phyloP scores from a whole-genome alignment of 53 echinoderm and acorn worm species.

The Antedon mediterranea region DNA sequence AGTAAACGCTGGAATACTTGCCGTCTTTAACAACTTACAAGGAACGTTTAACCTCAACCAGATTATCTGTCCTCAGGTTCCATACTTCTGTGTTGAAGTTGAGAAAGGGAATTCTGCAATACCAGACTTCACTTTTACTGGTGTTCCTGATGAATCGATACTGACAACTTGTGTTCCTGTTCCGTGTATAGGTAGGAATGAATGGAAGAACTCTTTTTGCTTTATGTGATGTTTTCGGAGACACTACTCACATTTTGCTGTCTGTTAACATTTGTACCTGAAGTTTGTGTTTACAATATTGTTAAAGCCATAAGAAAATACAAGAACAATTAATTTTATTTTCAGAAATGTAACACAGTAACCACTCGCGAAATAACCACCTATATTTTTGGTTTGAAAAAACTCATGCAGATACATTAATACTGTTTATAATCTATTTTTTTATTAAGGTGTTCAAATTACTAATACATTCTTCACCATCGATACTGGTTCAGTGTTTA shows the following conservation, averaged over 20 bases:
- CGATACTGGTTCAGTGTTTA: constrained; percentile 1
- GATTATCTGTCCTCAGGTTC: constrained; percentile 46
- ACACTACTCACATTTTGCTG: too few species aligned
- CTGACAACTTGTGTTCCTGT: constrained; percentile 6
- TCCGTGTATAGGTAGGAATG: constrained; percentile 12
- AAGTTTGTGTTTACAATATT: too few species aligned
- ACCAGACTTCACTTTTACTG: constrained; percentile 50
- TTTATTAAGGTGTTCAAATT: constrained; percentile 31
- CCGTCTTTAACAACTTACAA: constrained; percentile 16
- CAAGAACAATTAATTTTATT: too few species aligned
- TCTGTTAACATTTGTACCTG: too few species aligned
- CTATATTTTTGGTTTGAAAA: too few species aligned
- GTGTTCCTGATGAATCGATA: not conserved
- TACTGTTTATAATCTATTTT: not conserved
- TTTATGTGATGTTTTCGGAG: too few species aligned
- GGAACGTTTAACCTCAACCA: constrained; percentile 20
- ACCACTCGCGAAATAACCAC: too few species aligned
- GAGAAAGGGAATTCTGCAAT: constrained; percentile 48
- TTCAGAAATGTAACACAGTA: too few species aligned
- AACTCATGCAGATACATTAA: too few species aligned
- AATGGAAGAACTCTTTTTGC: too few species aligned
- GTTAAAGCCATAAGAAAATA: too few species aligned
- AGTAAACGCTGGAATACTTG: constrained; percentile 6
- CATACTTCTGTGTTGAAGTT: constrained; percentile 65
- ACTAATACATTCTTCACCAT: constrained; percentile 18